Conservation (phyloP, 2,888 invertebrate species). For the Acrocera orbiculus region DNA sequence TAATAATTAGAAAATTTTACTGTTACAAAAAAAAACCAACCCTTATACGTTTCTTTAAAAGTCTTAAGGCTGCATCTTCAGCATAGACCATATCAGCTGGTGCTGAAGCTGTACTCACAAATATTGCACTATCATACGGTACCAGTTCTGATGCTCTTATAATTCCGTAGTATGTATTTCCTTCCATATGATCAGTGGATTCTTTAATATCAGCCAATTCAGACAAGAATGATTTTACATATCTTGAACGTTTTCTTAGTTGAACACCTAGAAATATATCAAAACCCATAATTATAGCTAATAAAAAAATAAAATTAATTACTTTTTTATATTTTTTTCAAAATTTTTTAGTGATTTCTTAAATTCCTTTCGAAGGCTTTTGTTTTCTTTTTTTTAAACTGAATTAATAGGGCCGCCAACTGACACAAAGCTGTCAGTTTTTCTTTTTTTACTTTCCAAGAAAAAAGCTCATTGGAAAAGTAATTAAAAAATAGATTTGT, state of each 20-base stretch:
- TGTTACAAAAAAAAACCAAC: conserved; percentile 16
- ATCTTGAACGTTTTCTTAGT: conserved; percentile 28
- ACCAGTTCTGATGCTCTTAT: conserved; percentile 41
- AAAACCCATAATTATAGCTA: too few species aligned
- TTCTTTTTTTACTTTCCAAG: too few species aligned
- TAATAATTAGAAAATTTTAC: not conserved
- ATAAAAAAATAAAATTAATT: not conserved
- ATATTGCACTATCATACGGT: conserved; percentile 43
- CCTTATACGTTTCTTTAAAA: conserved; percentile 32
- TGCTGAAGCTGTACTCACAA: conserved; percentile 40
- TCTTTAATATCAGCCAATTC: conserved; percentile 28
- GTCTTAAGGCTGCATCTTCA: conserved; percentile 29
- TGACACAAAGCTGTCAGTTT: too few species aligned
- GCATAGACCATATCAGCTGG: conserved; percentile 36
- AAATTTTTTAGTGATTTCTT: too few species aligned
- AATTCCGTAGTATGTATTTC: conserved; percentile 40
- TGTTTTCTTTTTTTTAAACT: too few species aligned
- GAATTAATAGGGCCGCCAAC: too few species aligned
- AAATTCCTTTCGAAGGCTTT: too few species aligned
- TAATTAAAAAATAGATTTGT: too few species aligned
- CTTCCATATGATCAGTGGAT: conserved; percentile 21
- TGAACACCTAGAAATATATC: conserved; percentile 23
- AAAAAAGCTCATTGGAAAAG: too few species aligned
- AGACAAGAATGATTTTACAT: conserved; percentile 27
- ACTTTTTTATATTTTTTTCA: not conserved